Base-by-base conservation (phyloP, 1,140 invertebrate species). In the Nilaparvata lugens region DNA sequence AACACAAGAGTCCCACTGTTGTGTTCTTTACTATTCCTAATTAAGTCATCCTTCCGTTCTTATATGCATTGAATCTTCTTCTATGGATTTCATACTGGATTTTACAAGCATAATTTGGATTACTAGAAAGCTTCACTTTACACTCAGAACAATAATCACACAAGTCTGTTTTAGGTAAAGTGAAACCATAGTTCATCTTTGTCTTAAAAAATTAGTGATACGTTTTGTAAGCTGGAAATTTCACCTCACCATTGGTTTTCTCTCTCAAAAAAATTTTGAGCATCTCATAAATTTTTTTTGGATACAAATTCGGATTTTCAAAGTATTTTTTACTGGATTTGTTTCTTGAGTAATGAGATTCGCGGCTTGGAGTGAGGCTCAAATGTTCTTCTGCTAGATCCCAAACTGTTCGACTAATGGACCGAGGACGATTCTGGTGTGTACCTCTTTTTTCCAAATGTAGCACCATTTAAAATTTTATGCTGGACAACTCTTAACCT, bases 1-100 rank as follows among this genome's bases (percentile, higher is more conserved):
- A 64, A n/a, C 4, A 64, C 62, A 48, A 18, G 45, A 19, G 21
- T 48, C 45, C 18, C 16, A 48, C 45, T 4, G 19, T 45, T 45
- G 19, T 3, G n/a, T 19, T 45, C 43, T 45, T 45, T 45, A 45
- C 19, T n/a, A 4, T 45, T 45, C 13, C 13, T 19, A 4, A 45
- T 45, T 19, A 45, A 13, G n/a, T 13, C 43, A 16, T 45, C 43
- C 43, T 45, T 45, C 19, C n/a, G 5, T 45, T 3, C 13, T 45
- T 45, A 16, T n/a, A 16, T 16, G 43, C n/a, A n/a, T 16, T 45
- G 13, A 5, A 16, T 16, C 43, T 45, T n/a, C 19, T 19, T 13
- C 19, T 16, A 13, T 45, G n/a, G 4, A 16, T 45, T 19, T 45
- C 19, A 19, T 5, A 45, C 19, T 45, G 43, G 19, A 45, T 19